Evolutionary conservation across 2,888 invertebrate species (phyloP).

Genomic region (Coenonympha glycerion): DNA sequence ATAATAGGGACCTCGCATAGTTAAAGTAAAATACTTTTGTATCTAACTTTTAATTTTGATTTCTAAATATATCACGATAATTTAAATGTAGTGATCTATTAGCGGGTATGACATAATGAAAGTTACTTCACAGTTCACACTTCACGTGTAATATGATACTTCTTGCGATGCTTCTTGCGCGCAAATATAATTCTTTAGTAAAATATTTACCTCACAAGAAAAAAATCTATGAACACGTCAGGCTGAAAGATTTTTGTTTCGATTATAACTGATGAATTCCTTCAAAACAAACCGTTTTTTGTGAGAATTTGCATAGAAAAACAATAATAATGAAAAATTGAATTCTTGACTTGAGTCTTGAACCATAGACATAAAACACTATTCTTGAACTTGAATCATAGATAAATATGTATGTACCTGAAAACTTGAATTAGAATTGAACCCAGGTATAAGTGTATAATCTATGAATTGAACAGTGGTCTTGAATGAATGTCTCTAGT

Average conservation of each 20-base stretch:
- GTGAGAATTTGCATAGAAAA: neutral
- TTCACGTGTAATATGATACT: constrained; percentile 64
- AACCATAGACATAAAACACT: no score
- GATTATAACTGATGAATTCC: neutral
- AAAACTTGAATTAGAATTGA: no score
- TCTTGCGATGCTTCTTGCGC: constrained; percentile 43
- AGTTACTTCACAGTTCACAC: no score
- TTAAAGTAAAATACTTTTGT: no score
- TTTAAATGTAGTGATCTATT: constrained; percentile 47
- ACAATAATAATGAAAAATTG: neutral
- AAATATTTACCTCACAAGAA: constrained; percentile 6
- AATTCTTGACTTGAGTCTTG: neutral
- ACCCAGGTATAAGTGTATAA: no score
- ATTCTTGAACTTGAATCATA: no score
- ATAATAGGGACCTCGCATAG: no score
- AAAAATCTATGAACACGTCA: neutral
- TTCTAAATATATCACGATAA: neutral
- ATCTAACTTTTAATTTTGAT: neutral
- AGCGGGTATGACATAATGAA: constrained; percentile 72
- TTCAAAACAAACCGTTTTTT: constrained; percentile 8
- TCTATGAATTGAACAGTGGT: no score
- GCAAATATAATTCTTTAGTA: constrained; percentile 3
- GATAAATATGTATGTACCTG: no score
- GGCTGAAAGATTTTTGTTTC: neutral
- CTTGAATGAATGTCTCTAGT: no score